phyloP scores from a whole-genome alignment of 2,888 invertebrate species.

The Agrenia bidenticulata region DNA sequence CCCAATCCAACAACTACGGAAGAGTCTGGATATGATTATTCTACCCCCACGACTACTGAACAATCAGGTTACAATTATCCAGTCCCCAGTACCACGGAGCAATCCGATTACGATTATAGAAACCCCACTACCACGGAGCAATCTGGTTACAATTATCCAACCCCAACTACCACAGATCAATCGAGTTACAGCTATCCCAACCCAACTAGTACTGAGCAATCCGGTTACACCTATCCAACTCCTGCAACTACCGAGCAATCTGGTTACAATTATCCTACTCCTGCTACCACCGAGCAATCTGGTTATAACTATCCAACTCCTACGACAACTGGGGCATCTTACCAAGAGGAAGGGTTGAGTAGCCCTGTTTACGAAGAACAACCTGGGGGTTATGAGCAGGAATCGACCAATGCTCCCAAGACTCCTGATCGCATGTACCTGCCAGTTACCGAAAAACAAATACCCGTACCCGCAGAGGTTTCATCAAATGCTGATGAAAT shows the following conservation, averaged over 20 bases:
- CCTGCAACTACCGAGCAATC: slow-evolving; percentile 6
- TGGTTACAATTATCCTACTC: slow-evolving; percentile 27
- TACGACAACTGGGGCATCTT: slow-evolving; percentile 11
- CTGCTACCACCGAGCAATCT: slow-evolving; percentile 19
- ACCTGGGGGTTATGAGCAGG: not conserved
- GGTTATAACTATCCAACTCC: slow-evolving; percentile 14
- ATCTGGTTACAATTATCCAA: not conserved
- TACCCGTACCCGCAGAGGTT: not conserved
- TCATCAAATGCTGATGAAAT: not conserved
- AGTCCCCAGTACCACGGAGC: slow-evolving; percentile 18
- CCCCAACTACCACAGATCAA: slow-evolving; percentile 1
- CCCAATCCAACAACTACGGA: slow-evolving; percentile 22
- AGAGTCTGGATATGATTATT: not conserved
- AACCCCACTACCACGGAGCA: not conserved
- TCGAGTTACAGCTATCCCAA: slow-evolving; percentile 24
- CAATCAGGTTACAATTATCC: slow-evolving; percentile 22
- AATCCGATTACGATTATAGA: not conserved
- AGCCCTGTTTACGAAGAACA: slow-evolving; percentile 10
- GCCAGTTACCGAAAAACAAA: slow-evolving; percentile 8
- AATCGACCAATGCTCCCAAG: not conserved
- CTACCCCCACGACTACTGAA: not conserved
- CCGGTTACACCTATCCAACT: slow-evolving; percentile 14
- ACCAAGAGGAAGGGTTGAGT: not conserved
- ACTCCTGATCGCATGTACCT: not conserved
- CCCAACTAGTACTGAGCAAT: slow-evolving; percentile 18